Evolutionary conservation across 2,797 vertebrate genomes (phyloP), one percentile per base, ranked within the genome.

Genomic region (Tolypeutes matacus): DNA sequence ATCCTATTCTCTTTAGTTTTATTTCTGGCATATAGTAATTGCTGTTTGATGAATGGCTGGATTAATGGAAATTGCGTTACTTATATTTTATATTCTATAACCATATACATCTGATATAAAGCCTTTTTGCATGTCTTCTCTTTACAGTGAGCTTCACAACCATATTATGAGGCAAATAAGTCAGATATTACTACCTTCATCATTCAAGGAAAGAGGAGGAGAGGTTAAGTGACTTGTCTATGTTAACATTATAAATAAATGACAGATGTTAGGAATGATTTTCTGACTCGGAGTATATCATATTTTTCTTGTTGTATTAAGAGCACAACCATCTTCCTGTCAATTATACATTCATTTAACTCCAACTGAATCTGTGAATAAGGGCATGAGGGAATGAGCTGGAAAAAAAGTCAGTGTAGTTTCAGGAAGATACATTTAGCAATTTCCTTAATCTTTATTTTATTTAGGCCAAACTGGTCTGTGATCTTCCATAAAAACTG

Each of bases 331-430:
- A 67, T 58, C 51, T 65, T 85, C 82, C 69, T 86, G 42, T 31
- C 67, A 89, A 73, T 87, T 93, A 73, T 36, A 93, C 4, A 31
- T 91, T 86, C 91, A 93, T 89, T 92, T 77, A 80, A 89, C 92
- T 89, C 34, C 39, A 93, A 18, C 46, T 78, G 36, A 8, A 78
- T 86, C 42, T 42, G 3, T 88, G 64, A 94, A 82, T 70, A 84
- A 86, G 21, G 12, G 10, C 18, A 60, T 64, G 3, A 31, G 29
- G 86, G 62, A 65, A 89, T 39, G 18, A 86, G 21, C 36, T 77
- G 64, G 62, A 91, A 39, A 15, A 72, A 70, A 94, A 86, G 21
- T 42, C 23, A 76, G 21, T 73, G 1, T 70, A 39, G 46, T 91
- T 95, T 92, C 62, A 85, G 20, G 94, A 94, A 82, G 62, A 64